These are phyloP conservation scores for Trogon surrucura DNA, from an alignment of 2,113 vertebrate genomes.

Conservation along the genomic window DNA sequence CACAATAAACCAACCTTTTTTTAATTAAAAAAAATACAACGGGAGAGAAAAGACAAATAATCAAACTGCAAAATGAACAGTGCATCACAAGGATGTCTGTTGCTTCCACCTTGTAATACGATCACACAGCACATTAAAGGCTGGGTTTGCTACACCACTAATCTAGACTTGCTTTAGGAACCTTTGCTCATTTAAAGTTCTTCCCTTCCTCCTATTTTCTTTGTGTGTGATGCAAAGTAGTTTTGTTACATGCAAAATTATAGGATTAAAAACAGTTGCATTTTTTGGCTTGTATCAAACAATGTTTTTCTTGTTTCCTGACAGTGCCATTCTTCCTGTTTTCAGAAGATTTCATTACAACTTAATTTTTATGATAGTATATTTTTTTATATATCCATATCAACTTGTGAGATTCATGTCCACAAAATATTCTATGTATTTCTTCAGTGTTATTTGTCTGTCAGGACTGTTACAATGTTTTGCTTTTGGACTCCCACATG, in stretches of 20 bases:
- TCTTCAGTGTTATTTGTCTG: not conserved
- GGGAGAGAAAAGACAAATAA: not conserved
- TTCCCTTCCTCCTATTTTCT: not conserved
- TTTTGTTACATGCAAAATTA: not conserved
- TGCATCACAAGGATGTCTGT: not conserved
- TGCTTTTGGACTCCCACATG: not conserved
- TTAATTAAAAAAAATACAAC: not conserved
- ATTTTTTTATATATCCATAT: not conserved
- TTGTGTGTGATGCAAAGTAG: not conserved
- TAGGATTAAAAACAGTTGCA: not conserved
- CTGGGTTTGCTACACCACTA: not conserved
- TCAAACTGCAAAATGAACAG: not conserved
- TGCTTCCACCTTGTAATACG: not conserved
- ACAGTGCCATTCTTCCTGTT: not conserved
- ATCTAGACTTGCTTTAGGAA: not conserved
- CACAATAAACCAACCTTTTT: not conserved
- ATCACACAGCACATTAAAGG: not conserved
- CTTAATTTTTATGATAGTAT: not conserved
- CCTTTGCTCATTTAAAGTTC: not conserved
- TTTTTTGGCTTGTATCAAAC: not conserved
- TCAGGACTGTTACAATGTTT: not conserved
- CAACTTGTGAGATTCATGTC: not conserved
- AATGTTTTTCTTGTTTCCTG: not conserved
- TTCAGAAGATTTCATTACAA: not conserved
- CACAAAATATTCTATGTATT: not conserved